Conservation (phyloP, 2,888 invertebrate genomes). For the Corbicula japonica region DNA sequence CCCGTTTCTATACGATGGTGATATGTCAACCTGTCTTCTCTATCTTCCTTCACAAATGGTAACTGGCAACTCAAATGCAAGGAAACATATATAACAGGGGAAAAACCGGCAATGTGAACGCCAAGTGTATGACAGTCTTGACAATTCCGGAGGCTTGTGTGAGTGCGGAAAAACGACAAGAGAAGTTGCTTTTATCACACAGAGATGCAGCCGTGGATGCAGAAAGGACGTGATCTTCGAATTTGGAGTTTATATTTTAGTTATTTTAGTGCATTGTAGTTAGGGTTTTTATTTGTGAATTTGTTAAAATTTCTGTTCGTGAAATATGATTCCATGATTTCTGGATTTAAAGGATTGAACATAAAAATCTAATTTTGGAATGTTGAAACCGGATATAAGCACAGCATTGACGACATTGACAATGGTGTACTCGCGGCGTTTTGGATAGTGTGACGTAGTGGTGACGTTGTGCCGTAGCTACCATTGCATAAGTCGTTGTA, state of each 20-base stretch:
- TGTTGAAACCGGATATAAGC: too few relatives aligned
- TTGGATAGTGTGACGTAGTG: constrained; percentile 47
- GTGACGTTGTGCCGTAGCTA: too few relatives aligned
- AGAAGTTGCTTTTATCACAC: constrained; percentile 54
- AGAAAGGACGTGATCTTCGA: constrained; percentile 43
- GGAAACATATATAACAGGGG: constrained; percentile 67
- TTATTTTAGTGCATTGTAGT: too few relatives aligned
- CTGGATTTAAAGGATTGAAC: too few relatives aligned
- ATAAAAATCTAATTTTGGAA: too few relatives aligned
- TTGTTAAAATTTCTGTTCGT: too few relatives aligned
- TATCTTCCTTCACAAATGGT: constrained; percentile 63
- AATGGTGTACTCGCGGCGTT: too few relatives aligned
- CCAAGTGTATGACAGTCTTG: constrained; percentile 61
- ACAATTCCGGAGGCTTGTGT: constrained; percentile 48
- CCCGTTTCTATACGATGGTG: constrained; percentile 56
- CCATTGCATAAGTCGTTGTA: too few relatives aligned
- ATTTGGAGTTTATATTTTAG: too few relatives aligned
- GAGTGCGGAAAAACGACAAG: constrained; percentile 53
- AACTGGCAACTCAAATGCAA: constrained; percentile 66
- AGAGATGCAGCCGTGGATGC: constrained; percentile 29
- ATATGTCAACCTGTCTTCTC: constrained; percentile 65
- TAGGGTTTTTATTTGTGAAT: too few relatives aligned
- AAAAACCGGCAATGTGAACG: constrained; percentile 63
- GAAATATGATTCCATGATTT: too few relatives aligned
- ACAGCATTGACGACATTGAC: too few relatives aligned